Percentiles rank a stretch among this genome's conserved stretches.
phyloP scores from a whole-genome alignment of 2,888 invertebrate genomes.

The Campaea margaritaria region DNA sequence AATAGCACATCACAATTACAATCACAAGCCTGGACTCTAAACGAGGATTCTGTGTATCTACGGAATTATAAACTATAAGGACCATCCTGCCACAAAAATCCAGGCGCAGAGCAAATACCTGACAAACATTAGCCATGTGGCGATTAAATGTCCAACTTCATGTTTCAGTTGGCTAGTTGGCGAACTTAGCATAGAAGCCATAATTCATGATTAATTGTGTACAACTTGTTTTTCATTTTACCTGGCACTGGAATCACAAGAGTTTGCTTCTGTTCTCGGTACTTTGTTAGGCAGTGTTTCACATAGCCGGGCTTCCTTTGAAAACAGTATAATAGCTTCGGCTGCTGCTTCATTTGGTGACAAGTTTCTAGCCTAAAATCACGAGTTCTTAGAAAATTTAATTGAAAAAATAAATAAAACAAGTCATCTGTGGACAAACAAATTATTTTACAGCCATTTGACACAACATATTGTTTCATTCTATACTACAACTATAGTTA shows the following conservation, averaged over 20 bases:
- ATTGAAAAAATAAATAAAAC: constrained; percentile 2
- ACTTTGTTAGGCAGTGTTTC: constrained; percentile 90
- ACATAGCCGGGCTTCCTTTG: constrained; percentile 93
- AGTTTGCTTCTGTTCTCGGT: constrained; percentile 85
- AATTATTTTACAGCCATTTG: constrained; percentile 1
- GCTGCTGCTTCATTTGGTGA: constrained; percentile 96
- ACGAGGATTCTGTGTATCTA: too few species aligned
- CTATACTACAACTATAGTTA: not conserved
- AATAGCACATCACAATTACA: too few species aligned
- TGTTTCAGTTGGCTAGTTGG: too few species aligned
- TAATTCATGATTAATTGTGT: too few species aligned
- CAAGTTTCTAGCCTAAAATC: constrained; percentile 87
- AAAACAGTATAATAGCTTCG: constrained; percentile 93
- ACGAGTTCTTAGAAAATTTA: not conserved
- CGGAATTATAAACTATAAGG: too few species aligned
- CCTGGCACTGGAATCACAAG: constrained; percentile 74
- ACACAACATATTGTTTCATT: not conserved
- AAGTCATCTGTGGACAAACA: not conserved
- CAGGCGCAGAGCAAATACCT: too few species aligned
- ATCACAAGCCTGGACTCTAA: too few species aligned
- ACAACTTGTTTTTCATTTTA: constrained; percentile 37
- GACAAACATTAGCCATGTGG: too few species aligned
- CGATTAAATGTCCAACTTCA: too few species aligned
- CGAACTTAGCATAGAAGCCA: too few species aligned
- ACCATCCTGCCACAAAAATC: too few species aligned